A percentile compares a stretch with the other conserved stretches of the same genome.
Evolutionary conservation across 2,797 vertebrate species (phyloP).

Genomic region (Darevskia mixta): DNA sequence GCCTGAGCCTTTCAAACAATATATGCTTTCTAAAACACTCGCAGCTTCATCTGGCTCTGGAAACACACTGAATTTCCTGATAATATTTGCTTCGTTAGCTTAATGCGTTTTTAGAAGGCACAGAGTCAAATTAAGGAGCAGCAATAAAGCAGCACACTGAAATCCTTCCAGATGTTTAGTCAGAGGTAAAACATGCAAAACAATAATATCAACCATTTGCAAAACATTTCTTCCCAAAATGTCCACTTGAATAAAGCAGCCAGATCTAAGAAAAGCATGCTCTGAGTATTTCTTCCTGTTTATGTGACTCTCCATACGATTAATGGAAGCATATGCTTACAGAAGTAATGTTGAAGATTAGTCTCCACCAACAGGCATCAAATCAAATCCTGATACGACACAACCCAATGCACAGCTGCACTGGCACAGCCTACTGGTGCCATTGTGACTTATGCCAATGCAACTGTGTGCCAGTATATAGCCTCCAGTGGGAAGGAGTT

Average conservation of each 20-base stretch:
- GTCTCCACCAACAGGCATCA: background rate
- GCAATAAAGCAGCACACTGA: constrained; percentile 8
- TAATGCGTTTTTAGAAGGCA: constrained; percentile 34
- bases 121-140: constrained; percentile 37
- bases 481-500: background rate
- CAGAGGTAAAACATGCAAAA: constrained; percentile 14
- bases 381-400: background rate
- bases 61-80: constrained; percentile 23
- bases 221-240: constrained; percentile 38
- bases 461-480: background rate
- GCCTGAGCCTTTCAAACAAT: background rate
- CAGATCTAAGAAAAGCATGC: background rate
- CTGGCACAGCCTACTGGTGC: background rate
- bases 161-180: constrained; percentile 11
- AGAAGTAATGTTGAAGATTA: background rate
- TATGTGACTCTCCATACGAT: background rate
- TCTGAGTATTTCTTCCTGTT: background rate
- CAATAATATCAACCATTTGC: background rate
- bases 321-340: background rate
- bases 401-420: background rate
- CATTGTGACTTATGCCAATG: background rate
- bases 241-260: constrained; percentile 23
- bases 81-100: constrained; percentile 43
- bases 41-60: background rate
- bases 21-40: constrained; percentile 25